These are phyloP conservation scores for Todus mexicanus DNA, from an alignment of 2,797 vertebrate species.

Conservation along the genomic window DNA sequence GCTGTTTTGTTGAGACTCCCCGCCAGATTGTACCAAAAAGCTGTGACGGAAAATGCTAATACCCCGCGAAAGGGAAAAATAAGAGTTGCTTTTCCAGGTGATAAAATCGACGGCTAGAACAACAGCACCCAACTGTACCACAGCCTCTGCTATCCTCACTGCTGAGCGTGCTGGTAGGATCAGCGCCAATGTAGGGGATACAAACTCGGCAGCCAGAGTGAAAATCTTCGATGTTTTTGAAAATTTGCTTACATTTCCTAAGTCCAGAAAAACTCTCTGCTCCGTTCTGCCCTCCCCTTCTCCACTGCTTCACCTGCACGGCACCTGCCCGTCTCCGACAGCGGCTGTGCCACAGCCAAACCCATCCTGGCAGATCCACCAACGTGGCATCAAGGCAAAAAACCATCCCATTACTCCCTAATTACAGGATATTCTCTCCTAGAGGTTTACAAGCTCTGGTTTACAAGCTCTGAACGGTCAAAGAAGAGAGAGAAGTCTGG, in stretches of 20 bases:
- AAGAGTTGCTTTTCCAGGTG: neutral
- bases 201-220: rapidly evolving
- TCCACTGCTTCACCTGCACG: neutral
- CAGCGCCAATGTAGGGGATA: neutral
- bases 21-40: neutral
- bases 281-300: neutral
- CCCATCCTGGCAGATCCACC: neutral
- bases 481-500: neutral
- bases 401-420: neutral
- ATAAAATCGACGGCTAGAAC: neutral
- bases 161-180: neutral
- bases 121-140: neutral
- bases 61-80: neutral
- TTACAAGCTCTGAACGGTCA: neutral
- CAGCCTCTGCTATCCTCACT: neutral
- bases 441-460: neutral
- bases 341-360: neutral
- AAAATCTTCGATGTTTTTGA: neutral
- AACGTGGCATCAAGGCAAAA: neutral
- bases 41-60: neutral
- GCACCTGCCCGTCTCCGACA: neutral
- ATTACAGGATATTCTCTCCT: neutral
- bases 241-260: neutral
- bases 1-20: neutral
- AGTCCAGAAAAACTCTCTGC: neutral